These are phyloP conservation scores for Zygothrica quintamaculata DNA, from an alignment of 2,888 invertebrate genomes.

Conservation along the genomic window DNA sequence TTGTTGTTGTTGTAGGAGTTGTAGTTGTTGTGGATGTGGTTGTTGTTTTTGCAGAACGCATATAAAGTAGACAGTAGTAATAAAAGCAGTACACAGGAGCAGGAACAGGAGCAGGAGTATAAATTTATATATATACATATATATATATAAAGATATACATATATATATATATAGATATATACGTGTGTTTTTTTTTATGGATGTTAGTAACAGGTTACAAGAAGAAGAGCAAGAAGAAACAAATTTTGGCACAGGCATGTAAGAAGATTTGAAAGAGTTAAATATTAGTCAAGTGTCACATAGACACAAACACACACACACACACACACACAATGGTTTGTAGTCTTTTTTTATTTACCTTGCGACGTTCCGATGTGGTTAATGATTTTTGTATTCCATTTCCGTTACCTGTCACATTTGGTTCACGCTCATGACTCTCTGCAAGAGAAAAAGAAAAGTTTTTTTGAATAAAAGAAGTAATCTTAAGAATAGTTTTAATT, in stretches of 20 bases:
- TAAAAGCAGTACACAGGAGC: constrained; percentile 37
- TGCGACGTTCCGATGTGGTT: constrained; percentile 92
- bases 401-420: constrained; percentile 40
- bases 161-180: too few species aligned
- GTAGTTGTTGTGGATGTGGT: constrained; percentile 30
- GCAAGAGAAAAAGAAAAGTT: too few species aligned
- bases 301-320: background rate
- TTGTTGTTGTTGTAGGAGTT: constrained; percentile 16
- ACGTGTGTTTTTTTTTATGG: constrained; percentile 20
- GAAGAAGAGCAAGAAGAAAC: constrained; percentile 34
- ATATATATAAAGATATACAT: too few species aligned
- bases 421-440: constrained; percentile 58
- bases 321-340: background rate
- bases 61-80: constrained; percentile 42
- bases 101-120: constrained; percentile 20
- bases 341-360: constrained; percentile 84
- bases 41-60: constrained; percentile 24
- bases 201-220: constrained; percentile 56
- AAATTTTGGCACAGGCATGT: constrained; percentile 71
- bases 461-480: too few species aligned
- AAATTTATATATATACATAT: too few species aligned
- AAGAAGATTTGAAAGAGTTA: constrained; percentile 52
- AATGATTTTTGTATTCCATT: constrained; percentile 89
- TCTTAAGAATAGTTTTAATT: too few species aligned
- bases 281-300: constrained; percentile 38